These are phyloP conservation scores for Tapera naevia DNA, from an alignment of 2,797 vertebrate species.

Conservation along the genomic window DNA sequence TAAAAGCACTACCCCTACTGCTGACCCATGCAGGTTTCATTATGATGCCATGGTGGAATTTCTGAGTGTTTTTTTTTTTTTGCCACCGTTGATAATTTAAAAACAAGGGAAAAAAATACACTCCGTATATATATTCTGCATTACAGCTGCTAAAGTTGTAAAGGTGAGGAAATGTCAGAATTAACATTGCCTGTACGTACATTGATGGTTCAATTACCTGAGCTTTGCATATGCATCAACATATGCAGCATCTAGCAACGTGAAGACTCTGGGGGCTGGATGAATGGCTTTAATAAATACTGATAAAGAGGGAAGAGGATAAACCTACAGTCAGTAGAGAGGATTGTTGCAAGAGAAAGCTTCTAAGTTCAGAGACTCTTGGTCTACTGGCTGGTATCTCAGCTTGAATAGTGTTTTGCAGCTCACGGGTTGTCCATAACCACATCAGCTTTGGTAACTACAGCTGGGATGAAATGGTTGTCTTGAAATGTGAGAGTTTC, in stretches of 20 bases:
- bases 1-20: neutral
- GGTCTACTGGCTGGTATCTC: neutral
- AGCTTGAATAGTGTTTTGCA: neutral
- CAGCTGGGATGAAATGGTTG: neutral
- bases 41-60: constrained; percentile 25
- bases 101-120: neutral
- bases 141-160: neutral
- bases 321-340: neutral
- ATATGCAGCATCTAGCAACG: neutral
- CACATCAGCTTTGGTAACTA: neutral
- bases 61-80: neutral
- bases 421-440: neutral
- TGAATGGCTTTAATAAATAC: neutral
- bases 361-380: neutral
- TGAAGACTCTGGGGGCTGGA: neutral
- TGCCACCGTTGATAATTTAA: neutral
- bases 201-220: neutral
- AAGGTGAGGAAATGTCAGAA: neutral
- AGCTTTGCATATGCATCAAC: neutral
- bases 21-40: constrained; percentile 5
- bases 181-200: neutral
- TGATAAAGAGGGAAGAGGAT: neutral
- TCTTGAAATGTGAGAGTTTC: neutral
- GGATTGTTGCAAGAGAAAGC: neutral
- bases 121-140: neutral